Conservation (phyloP, 1,140 invertebrate genomes). For the Chrysoperla carnea region DNA sequence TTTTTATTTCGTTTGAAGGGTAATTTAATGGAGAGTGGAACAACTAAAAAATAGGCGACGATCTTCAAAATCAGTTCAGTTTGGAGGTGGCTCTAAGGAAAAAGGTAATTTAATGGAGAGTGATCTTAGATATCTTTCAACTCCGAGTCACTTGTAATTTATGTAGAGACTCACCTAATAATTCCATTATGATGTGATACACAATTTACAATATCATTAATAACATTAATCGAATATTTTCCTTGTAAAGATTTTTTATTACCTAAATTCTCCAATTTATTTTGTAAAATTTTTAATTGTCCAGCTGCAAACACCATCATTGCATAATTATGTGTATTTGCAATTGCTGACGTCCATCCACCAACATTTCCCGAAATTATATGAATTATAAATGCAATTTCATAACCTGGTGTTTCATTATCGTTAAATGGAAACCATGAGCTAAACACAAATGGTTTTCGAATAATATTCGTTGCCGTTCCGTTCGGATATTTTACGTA, state of each 20-base stretch:
- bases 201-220: slow-evolving; percentile 3
- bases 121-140: too few species aligned
- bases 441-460: slow-evolving; percentile 11
- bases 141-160: too few species aligned
- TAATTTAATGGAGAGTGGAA: too few species aligned
- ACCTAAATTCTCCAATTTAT: too few species aligned
- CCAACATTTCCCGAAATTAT: slow-evolving; percentile 9
- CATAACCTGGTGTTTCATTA: slow-evolving; percentile 6
- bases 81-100: too few species aligned
- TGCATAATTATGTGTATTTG: slow-evolving; percentile 8
- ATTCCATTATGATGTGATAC: slow-evolving; percentile 10
- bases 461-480: slow-evolving; percentile 7
- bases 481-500: slow-evolving; percentile 8
- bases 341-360: slow-evolving; percentile 7
- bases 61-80: too few species aligned
- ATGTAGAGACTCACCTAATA: slow-evolving; percentile 3
- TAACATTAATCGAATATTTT: background rate
- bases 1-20: too few species aligned
- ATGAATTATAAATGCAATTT: slow-evolving; percentile 8
- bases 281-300: slow-evolving; percentile 10
- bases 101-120: too few species aligned
- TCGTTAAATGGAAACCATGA: slow-evolving; percentile 14
- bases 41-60: too few species aligned
- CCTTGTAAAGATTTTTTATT: background rate
- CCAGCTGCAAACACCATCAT: slow-evolving; percentile 11